Conservation (phyloP, 64 coral and sea anemone species). For the Trachythela sp. region DNA sequence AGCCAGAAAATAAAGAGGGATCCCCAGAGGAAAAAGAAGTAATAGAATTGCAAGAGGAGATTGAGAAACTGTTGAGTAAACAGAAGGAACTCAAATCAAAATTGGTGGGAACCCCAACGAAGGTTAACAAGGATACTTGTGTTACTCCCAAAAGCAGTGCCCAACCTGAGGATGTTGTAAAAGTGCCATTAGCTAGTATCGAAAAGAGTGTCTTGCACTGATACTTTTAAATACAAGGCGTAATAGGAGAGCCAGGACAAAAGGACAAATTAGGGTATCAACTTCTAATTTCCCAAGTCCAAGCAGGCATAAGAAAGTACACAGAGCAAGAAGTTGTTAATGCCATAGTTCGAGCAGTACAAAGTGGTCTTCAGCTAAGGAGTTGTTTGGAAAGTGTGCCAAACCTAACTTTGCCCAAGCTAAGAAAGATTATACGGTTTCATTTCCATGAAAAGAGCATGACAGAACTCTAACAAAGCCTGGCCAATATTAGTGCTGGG, state of each 20-base stretch:
- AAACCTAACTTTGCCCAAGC: constrained; percentile 29
- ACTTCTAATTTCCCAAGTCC: not conserved
- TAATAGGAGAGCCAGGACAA: not conserved
- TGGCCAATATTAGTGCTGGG: constrained; percentile 39
- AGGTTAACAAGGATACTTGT: not conserved
- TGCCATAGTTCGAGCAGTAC: constrained; percentile 7
- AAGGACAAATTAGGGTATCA: constrained; percentile 16
- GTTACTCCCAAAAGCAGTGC: not conserved
- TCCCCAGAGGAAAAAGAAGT: not conserved
- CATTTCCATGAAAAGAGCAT: constrained; percentile 49
- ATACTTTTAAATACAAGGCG: not conserved
- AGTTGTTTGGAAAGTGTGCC: constrained; percentile 34
- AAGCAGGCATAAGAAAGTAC: not conserved
- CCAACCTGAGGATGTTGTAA: not conserved
- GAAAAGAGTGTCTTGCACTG: not conserved
- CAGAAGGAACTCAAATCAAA: constrained; percentile 6
- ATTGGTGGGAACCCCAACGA: not conserved
- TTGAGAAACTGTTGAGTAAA: not conserved
- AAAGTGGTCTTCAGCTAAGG: constrained; percentile 34
- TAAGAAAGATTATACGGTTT: constrained; percentile 45
- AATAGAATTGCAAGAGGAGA: not conserved
- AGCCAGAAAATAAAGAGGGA: not conserved
- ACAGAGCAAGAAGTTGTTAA: not conserved
- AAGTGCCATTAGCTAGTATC: not conserved
- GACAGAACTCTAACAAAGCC: constrained; percentile 46